Percentiles rank a stretch among this genome's conserved stretches.
phyloP scores from a whole-genome alignment of 2,888 invertebrate species.

The Priocnemis perturbator region DNA sequence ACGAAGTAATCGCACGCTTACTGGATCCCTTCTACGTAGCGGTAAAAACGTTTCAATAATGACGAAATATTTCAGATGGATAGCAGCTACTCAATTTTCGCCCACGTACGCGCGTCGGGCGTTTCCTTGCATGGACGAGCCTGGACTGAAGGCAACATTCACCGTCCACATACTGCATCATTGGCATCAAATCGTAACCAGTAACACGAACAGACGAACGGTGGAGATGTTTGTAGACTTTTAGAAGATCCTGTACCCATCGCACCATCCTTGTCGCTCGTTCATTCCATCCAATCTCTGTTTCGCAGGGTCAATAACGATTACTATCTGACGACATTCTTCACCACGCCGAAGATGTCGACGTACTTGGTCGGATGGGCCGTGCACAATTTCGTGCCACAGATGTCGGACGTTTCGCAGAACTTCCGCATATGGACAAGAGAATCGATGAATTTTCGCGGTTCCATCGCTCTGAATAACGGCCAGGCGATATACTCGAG shows the following conservation, averaged over 20 bases:
- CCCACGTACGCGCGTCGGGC: slow-evolving; percentile 87
- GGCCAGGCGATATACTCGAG: slow-evolving; percentile 51
- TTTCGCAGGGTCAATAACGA: slow-evolving; percentile 19
- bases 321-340: slow-evolving; percentile 39
- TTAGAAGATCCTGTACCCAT: background rate
- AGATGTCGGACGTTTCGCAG: slow-evolving; percentile 16
- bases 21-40: background rate
- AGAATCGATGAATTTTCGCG: slow-evolving; percentile 40
- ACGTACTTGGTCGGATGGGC: slow-evolving; percentile 66
- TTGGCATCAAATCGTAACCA: slow-evolving; percentile 64
- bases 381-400: slow-evolving; percentile 54
- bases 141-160: slow-evolving; percentile 86
- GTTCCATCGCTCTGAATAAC: slow-evolving; percentile 38
- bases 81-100: slow-evolving; percentile 88
- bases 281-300: no score
- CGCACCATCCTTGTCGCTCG: background rate
- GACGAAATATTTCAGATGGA: slow-evolving; percentile 77
- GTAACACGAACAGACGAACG: slow-evolving; percentile 32
- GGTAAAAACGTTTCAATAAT: background rate
- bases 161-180: slow-evolving; percentile 82
- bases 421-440: slow-evolving; percentile 55
- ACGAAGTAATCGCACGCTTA: slow-evolving; percentile 75
- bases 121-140: slow-evolving; percentile 93
- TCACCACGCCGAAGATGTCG: slow-evolving; percentile 61
- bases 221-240: background rate